These are phyloP conservation scores for Stichodactyla mertensii DNA, from an alignment of 64 coral and sea anemone genomes.

Conservation along the genomic window DNA sequence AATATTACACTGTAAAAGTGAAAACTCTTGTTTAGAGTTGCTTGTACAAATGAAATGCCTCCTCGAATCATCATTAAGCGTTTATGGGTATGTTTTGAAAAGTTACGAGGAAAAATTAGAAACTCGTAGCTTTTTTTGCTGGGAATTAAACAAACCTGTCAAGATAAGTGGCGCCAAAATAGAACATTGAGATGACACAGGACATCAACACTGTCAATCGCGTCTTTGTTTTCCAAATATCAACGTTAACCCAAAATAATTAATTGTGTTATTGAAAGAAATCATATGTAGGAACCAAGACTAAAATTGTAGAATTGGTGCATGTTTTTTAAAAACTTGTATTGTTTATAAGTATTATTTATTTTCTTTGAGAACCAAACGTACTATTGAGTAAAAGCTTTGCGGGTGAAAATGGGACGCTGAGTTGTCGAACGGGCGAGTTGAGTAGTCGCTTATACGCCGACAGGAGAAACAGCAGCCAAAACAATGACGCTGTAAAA, in stretches of 20 bases:
- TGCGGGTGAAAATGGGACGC: not conserved
- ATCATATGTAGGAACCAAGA: too few relatives aligned
- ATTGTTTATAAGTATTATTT: too few relatives aligned
- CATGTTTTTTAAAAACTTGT: too few relatives aligned
- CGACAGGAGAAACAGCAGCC: not conserved
- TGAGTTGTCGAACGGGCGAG: not conserved
- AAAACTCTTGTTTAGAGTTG: not conserved
- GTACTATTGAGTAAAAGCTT: not conserved
- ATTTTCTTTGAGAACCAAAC: too few relatives aligned
- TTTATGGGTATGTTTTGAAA: not conserved
- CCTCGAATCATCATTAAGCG: not conserved
- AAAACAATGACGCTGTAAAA: not conserved
- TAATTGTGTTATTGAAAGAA: too few relatives aligned
- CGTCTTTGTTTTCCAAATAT: not conserved
- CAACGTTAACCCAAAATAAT: too few relatives aligned
- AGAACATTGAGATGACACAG: not conserved
- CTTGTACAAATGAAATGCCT: constrained; percentile 8
- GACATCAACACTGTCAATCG: not conserved
- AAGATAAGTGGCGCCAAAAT: not conserved
- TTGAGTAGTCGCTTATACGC: not conserved
- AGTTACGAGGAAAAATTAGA: not conserved
- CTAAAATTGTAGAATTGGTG: too few relatives aligned
- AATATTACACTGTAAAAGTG: not conserved
- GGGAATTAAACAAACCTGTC: not conserved
- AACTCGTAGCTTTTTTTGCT: not conserved